Evolutionary conservation across 2,113 vertebrate genomes (phyloP).

Genomic region (Elanoides forficatus): DNA sequence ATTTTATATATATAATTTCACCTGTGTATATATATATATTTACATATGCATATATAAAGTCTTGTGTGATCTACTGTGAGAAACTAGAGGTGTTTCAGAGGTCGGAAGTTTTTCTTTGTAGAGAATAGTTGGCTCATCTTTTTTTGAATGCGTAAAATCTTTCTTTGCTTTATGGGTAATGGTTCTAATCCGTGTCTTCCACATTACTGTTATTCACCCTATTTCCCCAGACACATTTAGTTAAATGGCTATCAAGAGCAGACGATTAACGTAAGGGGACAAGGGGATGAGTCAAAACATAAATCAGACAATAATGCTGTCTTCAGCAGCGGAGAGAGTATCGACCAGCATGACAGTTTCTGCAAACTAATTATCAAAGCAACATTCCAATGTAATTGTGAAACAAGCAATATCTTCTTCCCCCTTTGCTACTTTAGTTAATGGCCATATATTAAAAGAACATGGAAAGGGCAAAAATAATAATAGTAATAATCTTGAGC

Average conservation of each 20-base stretch:
- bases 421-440: background rate
- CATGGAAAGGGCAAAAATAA: background rate
- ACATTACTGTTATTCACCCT: slow-evolving; percentile 23
- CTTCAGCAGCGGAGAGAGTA: slow-evolving; percentile 56
- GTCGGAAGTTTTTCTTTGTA: background rate
- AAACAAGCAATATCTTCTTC: background rate
- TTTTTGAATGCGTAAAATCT: background rate
- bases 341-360: slow-evolving; percentile 56
- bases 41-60: background rate
- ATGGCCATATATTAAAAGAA: slow-evolving; percentile 3
- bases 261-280: slow-evolving; percentile 49
- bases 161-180: background rate
- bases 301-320: slow-evolving; percentile 63
- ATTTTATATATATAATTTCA: background rate
- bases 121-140: background rate
- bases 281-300: slow-evolving; percentile 59
- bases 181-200: background rate
- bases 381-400: slow-evolving; percentile 48
- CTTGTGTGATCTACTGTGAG: background rate
- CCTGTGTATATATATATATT: accelerated
- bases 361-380: slow-evolving; percentile 67
- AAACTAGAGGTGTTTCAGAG: background rate
- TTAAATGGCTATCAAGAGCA: slow-evolving; percentile 63
- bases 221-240: slow-evolving; percentile 56
- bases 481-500: background rate